Conservation (phyloP, 2,797 vertebrate species). For the Xenops minutus region DNA sequence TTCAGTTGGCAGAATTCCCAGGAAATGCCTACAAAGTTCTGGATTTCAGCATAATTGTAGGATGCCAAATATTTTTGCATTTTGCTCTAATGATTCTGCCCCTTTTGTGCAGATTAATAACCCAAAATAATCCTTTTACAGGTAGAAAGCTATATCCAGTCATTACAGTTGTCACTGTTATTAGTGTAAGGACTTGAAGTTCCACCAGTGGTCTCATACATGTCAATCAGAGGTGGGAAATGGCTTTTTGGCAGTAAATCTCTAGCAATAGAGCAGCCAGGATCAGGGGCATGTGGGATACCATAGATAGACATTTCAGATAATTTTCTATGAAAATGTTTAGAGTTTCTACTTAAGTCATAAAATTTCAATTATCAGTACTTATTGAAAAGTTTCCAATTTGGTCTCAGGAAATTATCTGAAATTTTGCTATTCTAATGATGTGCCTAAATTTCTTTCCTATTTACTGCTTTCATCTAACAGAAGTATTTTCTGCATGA, state of each 20-base stretch:
- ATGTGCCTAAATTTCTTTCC: not conserved
- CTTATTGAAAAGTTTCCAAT: not conserved
- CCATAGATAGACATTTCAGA: not conserved
- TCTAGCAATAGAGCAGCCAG: not conserved
- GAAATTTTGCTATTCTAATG: not conserved
- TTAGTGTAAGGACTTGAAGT: not conserved
- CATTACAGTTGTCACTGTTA: not conserved
- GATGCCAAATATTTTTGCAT: not conserved
- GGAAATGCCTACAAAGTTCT: slow-evolving; percentile 21
- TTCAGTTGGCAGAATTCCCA: slow-evolving; percentile 15
- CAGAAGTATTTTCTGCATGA: not conserved
- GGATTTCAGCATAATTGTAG: not conserved
- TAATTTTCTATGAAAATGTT: not conserved
- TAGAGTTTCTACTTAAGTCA: not conserved
- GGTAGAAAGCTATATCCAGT: not conserved
- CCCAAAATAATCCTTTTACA: not conserved
- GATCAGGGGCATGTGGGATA: not conserved
- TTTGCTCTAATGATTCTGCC: not conserved
- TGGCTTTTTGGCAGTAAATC: not conserved
- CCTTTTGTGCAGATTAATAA: not conserved
- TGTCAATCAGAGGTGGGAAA: not conserved
- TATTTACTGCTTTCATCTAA: not conserved
- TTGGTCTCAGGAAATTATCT: not conserved
- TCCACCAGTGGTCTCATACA: not conserved
- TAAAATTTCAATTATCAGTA: not conserved